Evolutionary conservation across 1,140 invertebrate species (phyloP).

Genomic region (Cyrtorhinus lividipennis): DNA sequence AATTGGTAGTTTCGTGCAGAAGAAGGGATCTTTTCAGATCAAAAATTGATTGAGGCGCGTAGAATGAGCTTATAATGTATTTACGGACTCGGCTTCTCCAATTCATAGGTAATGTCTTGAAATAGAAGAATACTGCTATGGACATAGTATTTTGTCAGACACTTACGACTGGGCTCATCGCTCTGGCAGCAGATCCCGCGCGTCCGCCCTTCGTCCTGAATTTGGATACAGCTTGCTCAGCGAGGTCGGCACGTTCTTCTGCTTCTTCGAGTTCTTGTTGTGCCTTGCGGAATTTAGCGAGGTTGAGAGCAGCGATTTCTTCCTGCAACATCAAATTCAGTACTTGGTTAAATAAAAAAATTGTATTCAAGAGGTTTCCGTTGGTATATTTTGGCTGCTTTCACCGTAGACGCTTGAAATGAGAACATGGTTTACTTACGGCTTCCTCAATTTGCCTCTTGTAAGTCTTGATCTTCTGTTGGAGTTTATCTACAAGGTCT

Average conservation of each 20-base stretch:
- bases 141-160: no score
- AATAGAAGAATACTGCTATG: no score
- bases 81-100: no score
- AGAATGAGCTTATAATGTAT: no score
- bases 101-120: no score
- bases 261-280: constrained; percentile 98
- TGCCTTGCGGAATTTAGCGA: constrained; percentile 98
- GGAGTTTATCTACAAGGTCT: constrained; percentile 95
- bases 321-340: constrained; percentile 47
- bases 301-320: constrained; percentile 94
- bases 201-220: constrained; percentile 95
- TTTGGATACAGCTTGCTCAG: constrained; percentile 94
- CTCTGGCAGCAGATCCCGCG: constrained; percentile 73
- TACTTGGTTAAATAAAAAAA: no score
- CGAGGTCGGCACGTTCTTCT: constrained; percentile 93
- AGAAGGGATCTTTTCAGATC: no score
- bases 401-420: no score
- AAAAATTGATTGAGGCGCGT: no score
- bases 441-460: constrained; percentile 99
- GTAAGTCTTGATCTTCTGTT: constrained; percentile 99
- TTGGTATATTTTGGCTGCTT: neutral
- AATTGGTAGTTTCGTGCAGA: no score
- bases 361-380: no score
- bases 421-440: no score
- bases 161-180: constrained; percentile 74